Conservation (phyloP, 2,888 invertebrate species). For the Pseudoips prasinana region DNA sequence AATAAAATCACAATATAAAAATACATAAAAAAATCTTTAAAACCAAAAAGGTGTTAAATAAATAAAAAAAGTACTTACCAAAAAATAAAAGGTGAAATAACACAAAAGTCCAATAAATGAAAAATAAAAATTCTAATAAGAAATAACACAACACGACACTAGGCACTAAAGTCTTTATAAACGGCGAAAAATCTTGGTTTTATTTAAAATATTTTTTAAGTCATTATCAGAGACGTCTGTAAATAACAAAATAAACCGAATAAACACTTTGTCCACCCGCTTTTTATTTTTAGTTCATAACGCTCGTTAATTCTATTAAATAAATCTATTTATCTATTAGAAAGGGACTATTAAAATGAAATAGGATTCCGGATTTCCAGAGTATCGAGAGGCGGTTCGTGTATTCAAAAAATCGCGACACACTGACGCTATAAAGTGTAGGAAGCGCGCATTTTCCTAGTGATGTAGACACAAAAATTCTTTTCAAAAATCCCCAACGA, state of each 20-base stretch:
- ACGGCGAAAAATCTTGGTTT: constrained; percentile 58
- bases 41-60: constrained; percentile 16
- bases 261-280: constrained; percentile 53
- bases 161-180: constrained; percentile 65
- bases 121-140: constrained; percentile 45
- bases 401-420: constrained; percentile 71
- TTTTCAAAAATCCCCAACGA: constrained; percentile 76
- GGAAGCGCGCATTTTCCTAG: constrained; percentile 66
- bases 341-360: constrained; percentile 47
- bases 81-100: constrained; percentile 54
- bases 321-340: constrained; percentile 34
- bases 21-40: background rate
- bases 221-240: constrained; percentile 60
- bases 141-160: constrained; percentile 76
- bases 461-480: constrained; percentile 62
- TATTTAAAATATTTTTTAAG: constrained; percentile 49
- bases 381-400: constrained; percentile 45
- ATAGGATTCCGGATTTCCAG: constrained; percentile 62
- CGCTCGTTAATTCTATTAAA: constrained; percentile 50
- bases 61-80: constrained; percentile 64
- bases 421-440: constrained; percentile 62
- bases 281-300: constrained; percentile 49
- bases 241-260: constrained; percentile 44
- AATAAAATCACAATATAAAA: background rate
- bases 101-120: constrained; percentile 66